Evolutionary conservation across 2,113 vertebrate species (phyloP).

Genomic region (Connochaetes taurinus): DNA sequence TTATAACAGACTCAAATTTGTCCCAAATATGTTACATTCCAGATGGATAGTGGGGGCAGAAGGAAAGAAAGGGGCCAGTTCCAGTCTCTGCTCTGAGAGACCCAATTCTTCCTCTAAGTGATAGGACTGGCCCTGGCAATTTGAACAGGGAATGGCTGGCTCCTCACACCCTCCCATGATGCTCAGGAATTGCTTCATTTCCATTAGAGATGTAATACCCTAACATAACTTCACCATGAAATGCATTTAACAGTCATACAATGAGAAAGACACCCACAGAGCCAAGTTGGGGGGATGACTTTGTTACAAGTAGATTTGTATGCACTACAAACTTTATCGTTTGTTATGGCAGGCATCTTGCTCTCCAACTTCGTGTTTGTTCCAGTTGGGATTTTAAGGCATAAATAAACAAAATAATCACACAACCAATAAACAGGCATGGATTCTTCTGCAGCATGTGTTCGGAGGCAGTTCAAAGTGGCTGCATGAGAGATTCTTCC

Average conservation of each 20-base stretch:
- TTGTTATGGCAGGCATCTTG: constrained; percentile 6
- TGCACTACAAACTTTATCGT: not conserved
- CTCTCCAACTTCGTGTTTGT: constrained; percentile 26
- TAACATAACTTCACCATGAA: not conserved
- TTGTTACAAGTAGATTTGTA: not conserved
- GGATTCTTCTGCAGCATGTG: not conserved
- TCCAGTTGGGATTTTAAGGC: constrained; percentile 25
- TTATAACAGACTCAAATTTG: not conserved
- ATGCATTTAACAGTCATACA: not conserved
- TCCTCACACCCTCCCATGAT: not conserved
- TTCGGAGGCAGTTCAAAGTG: constrained; percentile 13
- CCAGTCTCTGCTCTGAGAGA: not conserved
- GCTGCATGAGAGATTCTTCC: constrained; percentile 12
- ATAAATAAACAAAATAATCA: constrained; percentile 31
- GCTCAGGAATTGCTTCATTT: constrained; percentile 7
- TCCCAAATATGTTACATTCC: not conserved
- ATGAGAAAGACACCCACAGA: not conserved
- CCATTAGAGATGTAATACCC: not conserved
- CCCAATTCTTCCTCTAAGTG: not conserved
- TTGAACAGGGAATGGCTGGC: not conserved
- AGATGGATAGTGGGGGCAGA: not conserved
- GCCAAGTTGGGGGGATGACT: not conserved
- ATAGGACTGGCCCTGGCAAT: not conserved
- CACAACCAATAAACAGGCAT: not conserved
- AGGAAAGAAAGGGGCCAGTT: not conserved